Evolutionary conservation across 2,797 vertebrate genomes (phyloP).

Genomic region (Sebastes itinus): DNA sequence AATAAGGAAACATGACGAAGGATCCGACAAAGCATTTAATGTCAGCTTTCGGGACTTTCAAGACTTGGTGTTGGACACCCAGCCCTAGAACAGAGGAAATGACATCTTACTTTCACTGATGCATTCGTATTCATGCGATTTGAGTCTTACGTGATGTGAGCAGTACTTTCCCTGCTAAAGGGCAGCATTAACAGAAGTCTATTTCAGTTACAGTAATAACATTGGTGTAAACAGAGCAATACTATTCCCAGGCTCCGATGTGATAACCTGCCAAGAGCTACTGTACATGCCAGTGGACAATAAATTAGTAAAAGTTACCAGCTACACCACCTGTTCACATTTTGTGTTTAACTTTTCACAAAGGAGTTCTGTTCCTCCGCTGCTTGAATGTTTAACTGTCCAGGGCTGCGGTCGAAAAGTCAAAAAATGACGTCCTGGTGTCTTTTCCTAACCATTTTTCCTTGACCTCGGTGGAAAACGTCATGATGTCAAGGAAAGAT

Average conservation of each 20-base stretch:
- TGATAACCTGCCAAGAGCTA: neutral
- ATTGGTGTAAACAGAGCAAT: no score
- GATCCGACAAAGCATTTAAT: neutral
- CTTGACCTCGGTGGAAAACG: no score
- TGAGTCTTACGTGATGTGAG: neutral
- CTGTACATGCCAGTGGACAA: neutral
- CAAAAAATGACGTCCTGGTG: no score
- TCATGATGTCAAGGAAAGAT: no score
- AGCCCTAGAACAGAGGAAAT: neutral
- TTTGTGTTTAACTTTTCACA: neutral
- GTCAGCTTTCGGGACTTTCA: neutral
- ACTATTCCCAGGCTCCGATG: neutral
- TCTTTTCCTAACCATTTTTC: no score
- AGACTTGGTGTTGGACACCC: neutral
- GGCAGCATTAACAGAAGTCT: neutral
- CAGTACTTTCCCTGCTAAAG: neutral
- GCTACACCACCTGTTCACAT: neutral
- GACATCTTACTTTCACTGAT: neutral
- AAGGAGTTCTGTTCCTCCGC: neutral
- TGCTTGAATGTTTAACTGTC: neutral
- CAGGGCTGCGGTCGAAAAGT: no score
- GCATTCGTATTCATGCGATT: neutral
- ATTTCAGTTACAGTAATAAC: constrained; percentile 6
- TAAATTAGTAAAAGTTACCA: neutral
- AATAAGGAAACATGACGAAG: neutral